Evolutionary conservation across 2,888 invertebrate species (phyloP).

Genomic region (Lydus trimaculatus): DNA sequence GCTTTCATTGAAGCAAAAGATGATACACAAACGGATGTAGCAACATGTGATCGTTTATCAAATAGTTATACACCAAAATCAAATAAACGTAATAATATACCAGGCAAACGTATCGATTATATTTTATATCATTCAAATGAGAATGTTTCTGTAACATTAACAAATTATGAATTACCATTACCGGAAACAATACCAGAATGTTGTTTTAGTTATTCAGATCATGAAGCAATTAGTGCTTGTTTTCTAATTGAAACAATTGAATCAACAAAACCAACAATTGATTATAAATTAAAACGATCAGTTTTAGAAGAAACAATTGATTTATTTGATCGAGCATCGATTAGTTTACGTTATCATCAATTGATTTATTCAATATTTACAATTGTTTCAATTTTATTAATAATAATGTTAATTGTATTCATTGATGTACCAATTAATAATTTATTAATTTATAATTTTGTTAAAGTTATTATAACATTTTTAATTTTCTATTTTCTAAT

Average conservation of each 20-base stretch:
- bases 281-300: slow-evolving; percentile 37
- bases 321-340: slow-evolving; percentile 67
- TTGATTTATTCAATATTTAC: slow-evolving; percentile 65
- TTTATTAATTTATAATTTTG: slow-evolving; percentile 64
- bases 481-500: slow-evolving; percentile 73
- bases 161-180: slow-evolving; percentile 73
- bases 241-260: slow-evolving; percentile 54
- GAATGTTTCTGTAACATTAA: slow-evolving; percentile 57
- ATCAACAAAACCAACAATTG: slow-evolving; percentile 24
- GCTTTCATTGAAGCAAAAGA: slow-evolving; percentile 54
- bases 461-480: slow-evolving; percentile 70
- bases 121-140: slow-evolving; percentile 72
- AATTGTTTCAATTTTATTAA: slow-evolving; percentile 63
- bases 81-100: slow-evolving; percentile 64
- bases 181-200: slow-evolving; percentile 75
- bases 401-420: slow-evolving; percentile 62
- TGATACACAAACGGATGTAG: slow-evolving; percentile 56
- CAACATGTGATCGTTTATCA: slow-evolving; percentile 80
- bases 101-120: slow-evolving; percentile 93
- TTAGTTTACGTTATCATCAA: slow-evolving; percentile 62
- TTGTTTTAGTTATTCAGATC: slow-evolving; percentile 86
- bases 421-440: slow-evolving; percentile 56
- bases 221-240: slow-evolving; percentile 80
- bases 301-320: slow-evolving; percentile 67
- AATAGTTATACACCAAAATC: slow-evolving; percentile 81